Percentiles rank a stretch among this genome's conserved stretches.
phyloP scores from a whole-genome alignment of 2,113 vertebrate genomes.

The Cebidichthys violaceus region DNA sequence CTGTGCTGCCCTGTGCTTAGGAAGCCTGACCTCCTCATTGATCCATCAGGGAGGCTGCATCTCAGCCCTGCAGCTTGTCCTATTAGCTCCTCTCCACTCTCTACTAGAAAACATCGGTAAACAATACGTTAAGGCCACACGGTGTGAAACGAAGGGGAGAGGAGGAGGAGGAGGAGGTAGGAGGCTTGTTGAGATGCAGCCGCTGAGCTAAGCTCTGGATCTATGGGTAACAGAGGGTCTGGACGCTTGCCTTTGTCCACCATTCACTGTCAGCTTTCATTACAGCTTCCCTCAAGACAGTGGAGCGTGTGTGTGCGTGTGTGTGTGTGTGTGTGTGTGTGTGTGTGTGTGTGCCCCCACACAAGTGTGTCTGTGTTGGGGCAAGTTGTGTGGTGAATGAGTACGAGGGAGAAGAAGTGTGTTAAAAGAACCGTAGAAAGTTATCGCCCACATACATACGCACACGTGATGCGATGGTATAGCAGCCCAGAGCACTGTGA shows the following conservation, averaged over 20 bases:
- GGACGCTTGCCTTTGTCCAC: conserved; percentile 50
- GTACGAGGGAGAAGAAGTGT: conserved; percentile 1
- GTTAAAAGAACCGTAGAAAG: conserved; percentile 11
- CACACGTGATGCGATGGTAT: conserved; percentile 44
- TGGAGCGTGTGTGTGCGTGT: conserved; percentile 4
- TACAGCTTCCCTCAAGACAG: conserved; percentile 51
- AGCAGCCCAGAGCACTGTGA: conserved; percentile 25
- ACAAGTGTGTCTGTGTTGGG: neutral
- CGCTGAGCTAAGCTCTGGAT: conserved; percentile 50
- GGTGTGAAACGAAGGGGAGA: neutral
- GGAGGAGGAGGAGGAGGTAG: conserved; percentile 7
- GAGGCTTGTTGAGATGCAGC: conserved; percentile 36
- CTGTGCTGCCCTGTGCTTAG: conserved; percentile 65
- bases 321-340: conserved; percentile 29
- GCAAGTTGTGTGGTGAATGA: conserved; percentile 11
- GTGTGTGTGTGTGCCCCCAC: conserved; percentile 5
- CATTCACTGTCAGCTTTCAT: conserved; percentile 66
- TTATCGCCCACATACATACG: conserved; percentile 25
- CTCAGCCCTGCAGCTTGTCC: conserved; percentile 42
- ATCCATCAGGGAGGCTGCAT: conserved; percentile 52
- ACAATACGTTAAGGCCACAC: neutral
- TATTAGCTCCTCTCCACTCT: neutral
- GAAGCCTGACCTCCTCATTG: conserved; percentile 67
- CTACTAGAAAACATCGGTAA: neutral
- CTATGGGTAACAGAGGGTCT: conserved; percentile 46